These are phyloP conservation scores for Netelia inedita DNA, from an alignment of 2,888 invertebrate genomes.

Conservation along the genomic window DNA sequence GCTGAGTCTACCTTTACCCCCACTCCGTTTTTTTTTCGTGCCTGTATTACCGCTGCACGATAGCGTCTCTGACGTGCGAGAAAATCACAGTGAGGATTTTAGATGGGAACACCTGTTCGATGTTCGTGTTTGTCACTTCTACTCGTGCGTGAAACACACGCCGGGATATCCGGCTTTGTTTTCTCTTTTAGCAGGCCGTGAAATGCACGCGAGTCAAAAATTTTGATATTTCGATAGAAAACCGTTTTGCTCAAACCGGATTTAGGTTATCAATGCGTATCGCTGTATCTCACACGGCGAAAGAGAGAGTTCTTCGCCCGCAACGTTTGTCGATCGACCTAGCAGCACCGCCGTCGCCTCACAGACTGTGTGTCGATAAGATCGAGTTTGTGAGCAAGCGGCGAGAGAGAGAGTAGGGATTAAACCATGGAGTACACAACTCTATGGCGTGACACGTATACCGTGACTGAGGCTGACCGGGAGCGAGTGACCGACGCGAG, in stretches of 20 bases:
- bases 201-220: not conserved
- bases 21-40: slow-evolving; percentile 22
- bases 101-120: slow-evolving; percentile 76
- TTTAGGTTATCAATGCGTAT: slow-evolving; percentile 28
- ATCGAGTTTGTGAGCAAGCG: slow-evolving; percentile 21
- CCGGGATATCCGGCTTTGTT: not conserved
- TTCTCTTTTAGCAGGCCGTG: not conserved
- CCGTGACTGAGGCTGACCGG: not conserved
- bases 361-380: slow-evolving; percentile 63
- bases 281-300: not conserved
- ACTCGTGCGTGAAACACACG: not conserved
- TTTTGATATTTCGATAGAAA: not conserved
- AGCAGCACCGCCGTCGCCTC: slow-evolving; percentile 44
- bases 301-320: not conserved
- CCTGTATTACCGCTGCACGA: slow-evolving; percentile 42
- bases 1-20: slow-evolving; percentile 20
- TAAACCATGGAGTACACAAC: not conserved
- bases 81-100: slow-evolving; percentile 50
- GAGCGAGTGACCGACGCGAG: too few species aligned
- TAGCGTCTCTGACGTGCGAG: slow-evolving; percentile 5
- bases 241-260: slow-evolving; percentile 11
- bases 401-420: not conserved
- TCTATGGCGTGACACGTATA: not conserved
- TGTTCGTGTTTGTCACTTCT: slow-evolving; percentile 64
- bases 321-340: slow-evolving; percentile 24